Percentiles rank a stretch among this genome's conserved stretches.
phyloP scores from a whole-genome alignment of 2,888 invertebrate species.

The Azorinus chamasolen region DNA sequence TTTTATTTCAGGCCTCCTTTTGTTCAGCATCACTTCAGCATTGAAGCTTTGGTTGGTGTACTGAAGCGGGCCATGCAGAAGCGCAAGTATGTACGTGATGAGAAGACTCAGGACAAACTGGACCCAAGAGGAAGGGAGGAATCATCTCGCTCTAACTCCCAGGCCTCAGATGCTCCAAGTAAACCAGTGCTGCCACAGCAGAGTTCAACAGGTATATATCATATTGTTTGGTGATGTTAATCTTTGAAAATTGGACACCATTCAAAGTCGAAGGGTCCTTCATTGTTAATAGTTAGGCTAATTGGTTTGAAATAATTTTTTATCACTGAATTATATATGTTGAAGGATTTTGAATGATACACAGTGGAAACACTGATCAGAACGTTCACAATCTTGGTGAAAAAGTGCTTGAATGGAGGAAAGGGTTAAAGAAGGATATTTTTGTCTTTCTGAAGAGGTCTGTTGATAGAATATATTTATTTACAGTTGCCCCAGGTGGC shows the following conservation, averaged over 20 bases:
- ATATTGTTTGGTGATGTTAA: no score
- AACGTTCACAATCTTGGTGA: no score
- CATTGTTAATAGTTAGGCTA: no score
- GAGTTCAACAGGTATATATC: conserved; percentile 65
- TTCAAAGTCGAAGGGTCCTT: background rate
- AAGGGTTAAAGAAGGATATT: no score
- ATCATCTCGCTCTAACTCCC: conserved; percentile 83
- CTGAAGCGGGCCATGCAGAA: conserved; percentile 81
- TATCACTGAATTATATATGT: no score
- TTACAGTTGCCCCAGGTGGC: conserved; percentile 68
- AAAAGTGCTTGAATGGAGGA: no score
- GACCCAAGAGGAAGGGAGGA: conserved; percentile 75
- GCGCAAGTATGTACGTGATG: conserved; percentile 76
- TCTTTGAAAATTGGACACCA: background rate
- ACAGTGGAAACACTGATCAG: no score
- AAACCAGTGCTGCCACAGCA: conserved; percentile 67
- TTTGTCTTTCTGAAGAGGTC: no score
- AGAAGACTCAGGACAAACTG: conserved; percentile 75
- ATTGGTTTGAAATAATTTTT: no score
- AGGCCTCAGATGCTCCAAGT: conserved; percentile 79
- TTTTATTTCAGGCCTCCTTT: conserved; percentile 77
- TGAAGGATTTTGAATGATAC: no score
- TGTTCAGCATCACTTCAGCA: conserved; percentile 82
- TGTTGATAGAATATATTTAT: no score
- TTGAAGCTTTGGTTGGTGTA: conserved; percentile 79